Evolutionary conservation across 2,797 vertebrate genomes (phyloP), one percentile per base, ranked within the genome.

Genomic region (Holocentrus rufus): DNA sequence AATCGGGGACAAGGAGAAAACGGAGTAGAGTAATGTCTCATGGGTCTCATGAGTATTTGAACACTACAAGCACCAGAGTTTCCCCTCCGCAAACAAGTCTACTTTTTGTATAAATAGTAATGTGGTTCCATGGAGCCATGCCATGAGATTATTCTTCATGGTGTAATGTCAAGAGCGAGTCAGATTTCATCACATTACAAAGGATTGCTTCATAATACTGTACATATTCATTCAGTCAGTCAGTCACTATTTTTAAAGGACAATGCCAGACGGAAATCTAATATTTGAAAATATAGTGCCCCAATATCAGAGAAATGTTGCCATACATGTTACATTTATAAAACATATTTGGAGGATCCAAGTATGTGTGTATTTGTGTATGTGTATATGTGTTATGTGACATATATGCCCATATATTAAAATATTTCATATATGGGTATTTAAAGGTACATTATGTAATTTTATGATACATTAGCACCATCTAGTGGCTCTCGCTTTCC

Each of bases 41-140:
- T 67, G 25, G 25, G 25, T 27, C 31, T 34, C 31, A 5, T 34
- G 66, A 68, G 81, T 82, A 27, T 82, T 72, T 53, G 68, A 60
- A 54, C 13, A 5, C 42, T 72, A 52, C 15, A 62, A 47, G 74
- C 54, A 27, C 11, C 14, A 4, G 2, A 34, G 31, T 52, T 72
- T 57, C 53, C 5, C 7, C 53, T 69, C 74, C 47, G 55, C 0
- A 61, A 59, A 9, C 22, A n/a, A 59, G 39, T 50, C 11, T 22
- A 61, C n/a, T 11, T 52, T 65, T 50, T 69, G 15, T 77, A 68
- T 64, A 31, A 65, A 74, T 67, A 20, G 6, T n/a, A 7, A 71
- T 64, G 36, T 56, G 71, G 4, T 68, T 80, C 58, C 31, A 7
- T 8, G 7, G n/a, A 14, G 2, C 23, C 53, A 27, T 27, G 27